Base-by-base conservation (phyloP, 2,888 invertebrate genomes). In the Melinaea marsaeus region DNA sequence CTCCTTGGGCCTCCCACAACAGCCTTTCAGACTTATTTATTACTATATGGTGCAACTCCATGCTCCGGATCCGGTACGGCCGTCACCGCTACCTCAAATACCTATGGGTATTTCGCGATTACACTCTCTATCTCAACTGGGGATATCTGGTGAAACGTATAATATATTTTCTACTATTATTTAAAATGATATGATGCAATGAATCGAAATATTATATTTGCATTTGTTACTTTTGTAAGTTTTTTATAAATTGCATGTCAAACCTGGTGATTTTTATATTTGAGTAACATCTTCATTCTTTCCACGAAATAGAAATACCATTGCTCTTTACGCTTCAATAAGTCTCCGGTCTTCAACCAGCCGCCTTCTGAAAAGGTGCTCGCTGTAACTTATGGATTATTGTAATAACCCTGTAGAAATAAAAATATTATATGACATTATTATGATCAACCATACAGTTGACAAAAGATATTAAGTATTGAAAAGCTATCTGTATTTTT, bases 341-440 rank as follows among this genome's bases (percentile, higher is more conserved):
- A 75, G 71, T 92, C 92, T 0, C 92, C 92, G 0, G 92, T 91
- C 71, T 84, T 88, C 51, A 91, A 79, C 90, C 90, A 92, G 32
- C 91, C 86, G 55, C 84, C 87, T 48, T 79, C 78, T 13, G 90
- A 82, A 57, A 88, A 90, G 0, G 81, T 76, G 4, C 84, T 81
- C 9, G 81, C 83, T 1, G 91, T 90, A 4, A 85, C 86, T 64
- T 77, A 75, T 0, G 79, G 78, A 63, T 87, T 85, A 6, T 85
- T 88, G 71, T 89, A 88, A 69, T 92, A 92, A 51, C 84, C 90
- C 81, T 85, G 73, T 22, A 22, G 1, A 22, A 22, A 22, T 22
- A 22, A 57, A 22, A n/a, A 46, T n/a, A 46, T 9, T 22, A 1
- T 22, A 22, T 22, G 22, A 22, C 22, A 22, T 22, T 22, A 22